Evolutionary conservation across 1,140 invertebrate genomes (phyloP), one percentile per base, ranked within the genome.

Genomic region (Ptiloglossa arizonensis): DNA sequence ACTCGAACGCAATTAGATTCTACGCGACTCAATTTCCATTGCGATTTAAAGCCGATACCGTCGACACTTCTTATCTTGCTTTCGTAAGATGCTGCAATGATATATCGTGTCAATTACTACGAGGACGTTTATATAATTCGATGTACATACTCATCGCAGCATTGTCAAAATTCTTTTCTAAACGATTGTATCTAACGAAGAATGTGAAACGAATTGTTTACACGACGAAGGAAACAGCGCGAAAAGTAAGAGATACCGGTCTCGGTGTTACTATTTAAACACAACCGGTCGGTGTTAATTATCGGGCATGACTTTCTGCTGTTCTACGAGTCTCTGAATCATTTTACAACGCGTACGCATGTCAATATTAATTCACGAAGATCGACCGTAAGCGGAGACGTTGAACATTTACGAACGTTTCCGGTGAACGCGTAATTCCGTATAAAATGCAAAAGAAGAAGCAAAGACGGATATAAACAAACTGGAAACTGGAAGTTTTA

Each of bases 281-380:
- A 11, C 19, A 11, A 5, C 8, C 17, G 13, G 11, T 29, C n/a
- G 1, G 2, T 74, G 6, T 32, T 27, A 17, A 17, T 60, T 59
- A 29, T 13, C 13, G n/a, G 5, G 19, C 32, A 59, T 72, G 27
- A 46, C 48, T 71, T 35, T 62, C 59, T 60, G 82, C 79, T 83
- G 79, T 80, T 85, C 66, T 50, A 77, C 78, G 77, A 83, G 62
- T 81, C 79, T 82, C 56, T 81, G 86, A 74, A 85, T 78, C 85
- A 83, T 64, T 77, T 69, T 22, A 67, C 67, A 35, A 68, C 78
- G 68, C 56, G 41, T 78, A 82, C 80, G 63, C 63, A 81, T 80
- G 86, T 86, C 85, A 84, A 88, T 86, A 86, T 68, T 80, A 85
- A 79, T 72, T 68, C 63, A 60, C 9, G 56, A 80, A 62, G 41